Evolutionary conservation across 2,113 vertebrate species (phyloP).

Genomic region (Lates calcarifer): DNA sequence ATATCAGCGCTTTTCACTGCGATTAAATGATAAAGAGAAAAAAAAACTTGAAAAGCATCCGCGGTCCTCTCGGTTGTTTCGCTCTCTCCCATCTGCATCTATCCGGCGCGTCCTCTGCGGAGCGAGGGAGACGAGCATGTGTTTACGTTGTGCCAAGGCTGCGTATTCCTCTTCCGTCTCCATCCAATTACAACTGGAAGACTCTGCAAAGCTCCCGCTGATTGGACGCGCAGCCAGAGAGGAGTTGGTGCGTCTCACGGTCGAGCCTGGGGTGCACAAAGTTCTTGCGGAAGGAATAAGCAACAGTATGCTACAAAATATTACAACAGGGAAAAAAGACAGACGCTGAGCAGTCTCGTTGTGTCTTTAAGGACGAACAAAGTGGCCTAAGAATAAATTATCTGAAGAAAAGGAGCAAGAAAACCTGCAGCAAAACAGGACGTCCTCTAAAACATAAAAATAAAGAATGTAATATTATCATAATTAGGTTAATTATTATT

Average conservation of each 20-base stretch:
- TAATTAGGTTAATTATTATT: neutral
- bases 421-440: neutral
- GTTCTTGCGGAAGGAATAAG: slow-evolving; percentile 52
- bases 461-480: neutral
- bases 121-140: slow-evolving; percentile 87
- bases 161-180: slow-evolving; percentile 87
- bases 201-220: slow-evolving; percentile 84
- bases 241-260: slow-evolving; percentile 82
- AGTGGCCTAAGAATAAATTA: neutral
- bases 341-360: neutral
- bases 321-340: neutral
- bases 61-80: slow-evolving; percentile 33
- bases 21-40: neutral
- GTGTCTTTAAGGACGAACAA: neutral
- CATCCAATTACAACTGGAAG: slow-evolving; percentile 88
- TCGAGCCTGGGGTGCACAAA: slow-evolving; percentile 52
- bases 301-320: slow-evolving; percentile 12
- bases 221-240: slow-evolving; percentile 88
- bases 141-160: slow-evolving; percentile 90
- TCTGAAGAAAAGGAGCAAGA: neutral
- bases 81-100: slow-evolving; percentile 73
- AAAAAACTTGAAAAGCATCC: slow-evolving; percentile 14
- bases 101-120: slow-evolving; percentile 83
- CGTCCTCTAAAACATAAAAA: neutral
- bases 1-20: neutral